A percentile compares a stretch with the other conserved stretches of the same genome.
Conservation (phyloP, 2,797 vertebrate genomes). For the Rhinoraja longicauda region DNA sequence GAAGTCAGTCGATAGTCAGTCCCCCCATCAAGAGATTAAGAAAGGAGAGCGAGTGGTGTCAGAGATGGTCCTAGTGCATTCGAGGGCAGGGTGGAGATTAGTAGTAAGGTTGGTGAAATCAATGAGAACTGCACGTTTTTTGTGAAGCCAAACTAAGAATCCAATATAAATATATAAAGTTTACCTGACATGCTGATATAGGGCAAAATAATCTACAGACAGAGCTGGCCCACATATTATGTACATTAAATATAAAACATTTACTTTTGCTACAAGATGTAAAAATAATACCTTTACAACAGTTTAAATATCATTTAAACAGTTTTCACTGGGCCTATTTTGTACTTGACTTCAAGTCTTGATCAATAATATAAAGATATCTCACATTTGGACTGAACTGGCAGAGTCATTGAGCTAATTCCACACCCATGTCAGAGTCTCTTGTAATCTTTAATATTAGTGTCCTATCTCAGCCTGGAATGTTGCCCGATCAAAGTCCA, state of each 20-base stretch:
- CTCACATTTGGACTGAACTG: background rate
- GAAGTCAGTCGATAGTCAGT: too few species aligned
- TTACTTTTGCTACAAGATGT: background rate
- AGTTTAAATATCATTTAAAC: background rate
- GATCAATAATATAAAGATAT: background rate
- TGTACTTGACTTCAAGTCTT: background rate
- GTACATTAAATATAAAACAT: background rate
- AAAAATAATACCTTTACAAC: background rate
- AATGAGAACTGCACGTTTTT: too few species aligned
- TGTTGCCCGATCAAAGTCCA: constrained; percentile 40
- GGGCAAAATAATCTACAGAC: background rate
- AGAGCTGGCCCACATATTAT: background rate
- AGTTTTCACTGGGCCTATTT: background rate
- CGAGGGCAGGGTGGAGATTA: too few species aligned
- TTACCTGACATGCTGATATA: background rate
- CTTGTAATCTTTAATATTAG: constrained; percentile 39
- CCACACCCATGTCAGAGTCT: constrained; percentile 35
- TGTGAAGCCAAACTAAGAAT: background rate
- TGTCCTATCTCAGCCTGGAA: constrained; percentile 42
- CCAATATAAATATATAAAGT: background rate
- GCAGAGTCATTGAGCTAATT: background rate
- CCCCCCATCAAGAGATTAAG: too few species aligned
- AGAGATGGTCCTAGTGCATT: too few species aligned
- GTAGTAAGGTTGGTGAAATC: too few species aligned
- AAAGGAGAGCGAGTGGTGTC: too few species aligned